A percentile compares a stretch with the other conserved stretches of the same genome.
Evolutionary conservation across 2,113 vertebrate species (phyloP).

Genomic region (Litocranius walleri): DNA sequence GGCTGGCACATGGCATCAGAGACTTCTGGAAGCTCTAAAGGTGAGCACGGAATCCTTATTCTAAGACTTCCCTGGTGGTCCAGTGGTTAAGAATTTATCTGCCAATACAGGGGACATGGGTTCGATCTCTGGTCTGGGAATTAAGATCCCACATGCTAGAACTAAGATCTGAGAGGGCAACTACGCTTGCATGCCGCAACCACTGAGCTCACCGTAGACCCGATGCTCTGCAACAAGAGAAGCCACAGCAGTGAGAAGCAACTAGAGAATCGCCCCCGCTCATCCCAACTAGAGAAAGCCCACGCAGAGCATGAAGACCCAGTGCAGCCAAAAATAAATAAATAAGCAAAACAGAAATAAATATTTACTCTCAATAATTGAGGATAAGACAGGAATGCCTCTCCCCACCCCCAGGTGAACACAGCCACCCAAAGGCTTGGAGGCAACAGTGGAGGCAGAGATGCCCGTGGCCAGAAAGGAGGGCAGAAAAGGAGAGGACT

Average conservation of each 20-base stretch:
- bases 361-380: too few species aligned
- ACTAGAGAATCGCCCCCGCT: fast-evolving
- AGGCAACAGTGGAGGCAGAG: too few species aligned
- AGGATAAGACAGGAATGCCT: not conserved
- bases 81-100: not conserved
- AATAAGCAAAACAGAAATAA: not conserved
- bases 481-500: not conserved
- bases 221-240: not conserved
- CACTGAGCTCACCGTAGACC: not conserved
- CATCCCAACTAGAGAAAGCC: not conserved
- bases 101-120: not conserved
- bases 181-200: fast-evolving
- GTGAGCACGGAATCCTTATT: not conserved
- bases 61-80: not conserved
- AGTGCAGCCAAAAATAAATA: not conserved
- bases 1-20: too few species aligned
- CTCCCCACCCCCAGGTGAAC: not conserved
- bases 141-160: not conserved
- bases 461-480: not conserved
- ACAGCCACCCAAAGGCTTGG: not conserved
- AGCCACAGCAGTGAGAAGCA: not conserved
- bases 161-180: not conserved
- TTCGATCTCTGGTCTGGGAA: fast-evolving
- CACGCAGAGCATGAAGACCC: not conserved
- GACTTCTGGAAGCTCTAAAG: not conserved